A percentile compares a stretch with the other conserved stretches of the same genome.
Evolutionary conservation across 2,888 invertebrate species (phyloP).

Genomic region (Didymodactylos carnosus): DNA sequence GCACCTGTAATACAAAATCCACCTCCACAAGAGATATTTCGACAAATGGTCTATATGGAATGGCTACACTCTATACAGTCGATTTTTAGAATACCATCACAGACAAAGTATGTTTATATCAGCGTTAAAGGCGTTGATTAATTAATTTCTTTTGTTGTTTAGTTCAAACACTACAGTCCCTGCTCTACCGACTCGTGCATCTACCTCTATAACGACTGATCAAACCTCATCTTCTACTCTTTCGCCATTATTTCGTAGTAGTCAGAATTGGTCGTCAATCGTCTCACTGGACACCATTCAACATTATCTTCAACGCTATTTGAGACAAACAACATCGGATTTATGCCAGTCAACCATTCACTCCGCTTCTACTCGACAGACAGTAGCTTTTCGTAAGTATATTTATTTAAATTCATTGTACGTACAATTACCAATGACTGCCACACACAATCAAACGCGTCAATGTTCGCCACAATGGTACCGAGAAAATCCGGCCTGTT

Average conservation of each 20-base stretch:
- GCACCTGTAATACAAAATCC: neutral
- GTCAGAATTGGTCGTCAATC: neutral
- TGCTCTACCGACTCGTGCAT: no score
- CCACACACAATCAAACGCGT: slow-evolving; percentile 14
- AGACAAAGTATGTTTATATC: no score
- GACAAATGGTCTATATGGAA: neutral
- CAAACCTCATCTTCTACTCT: neutral
- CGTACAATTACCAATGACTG: neutral
- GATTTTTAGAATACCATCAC: neutral
- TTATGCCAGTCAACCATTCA: neutral
- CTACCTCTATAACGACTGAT: no score
- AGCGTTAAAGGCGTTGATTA: no score
- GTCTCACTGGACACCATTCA: neutral
- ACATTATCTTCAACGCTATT: neutral
- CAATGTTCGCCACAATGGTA: slow-evolving; percentile 27
- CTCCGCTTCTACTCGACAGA: neutral
- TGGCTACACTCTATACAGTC: neutral
- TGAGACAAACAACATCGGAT: neutral
- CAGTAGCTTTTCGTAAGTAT: neutral
- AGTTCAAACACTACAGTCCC: no score
- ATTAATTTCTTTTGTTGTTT: no score
- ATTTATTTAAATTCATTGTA: neutral
- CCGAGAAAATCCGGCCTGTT: slow-evolving; percentile 49
- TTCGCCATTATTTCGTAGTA: neutral
- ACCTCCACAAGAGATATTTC: neutral